Evolutionary conservation across 2,797 vertebrate genomes (phyloP).

Genomic region (Gadopsis marmoratus): DNA sequence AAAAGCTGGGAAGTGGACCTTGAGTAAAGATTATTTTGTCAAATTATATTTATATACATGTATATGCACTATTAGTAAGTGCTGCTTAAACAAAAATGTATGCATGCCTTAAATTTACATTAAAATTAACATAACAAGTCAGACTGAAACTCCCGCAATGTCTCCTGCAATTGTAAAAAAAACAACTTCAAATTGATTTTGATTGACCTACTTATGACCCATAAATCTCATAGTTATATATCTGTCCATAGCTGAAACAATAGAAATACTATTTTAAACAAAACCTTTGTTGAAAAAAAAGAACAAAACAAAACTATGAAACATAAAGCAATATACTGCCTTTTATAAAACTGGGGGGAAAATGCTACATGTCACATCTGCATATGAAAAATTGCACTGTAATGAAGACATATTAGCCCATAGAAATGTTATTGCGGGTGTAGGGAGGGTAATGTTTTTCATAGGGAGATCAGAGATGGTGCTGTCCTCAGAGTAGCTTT

Average conservation of each 20-base stretch:
- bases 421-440: slow-evolving; percentile 61
- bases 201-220: slow-evolving; percentile 47
- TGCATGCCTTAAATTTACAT: neutral
- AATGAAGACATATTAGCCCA: slow-evolving; percentile 77
- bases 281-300: neutral
- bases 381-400: slow-evolving; percentile 63
- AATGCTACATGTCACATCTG: slow-evolving; percentile 53
- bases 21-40: neutral
- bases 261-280: slow-evolving; percentile 9
- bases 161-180: slow-evolving; percentile 22
- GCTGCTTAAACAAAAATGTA: neutral
- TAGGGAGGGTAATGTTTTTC: slow-evolving; percentile 49
- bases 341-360: slow-evolving; percentile 41
- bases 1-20: neutral
- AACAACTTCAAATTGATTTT: slow-evolving; percentile 39
- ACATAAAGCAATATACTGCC: slow-evolving; percentile 29
- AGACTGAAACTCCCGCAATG: neutral
- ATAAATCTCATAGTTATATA: slow-evolving; percentile 26
- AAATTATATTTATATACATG: neutral
- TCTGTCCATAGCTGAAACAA: slow-evolving; percentile 29
- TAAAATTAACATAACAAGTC: neutral
- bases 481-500: slow-evolving; percentile 57
- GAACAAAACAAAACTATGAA: slow-evolving; percentile 9
- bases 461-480: slow-evolving; percentile 58
- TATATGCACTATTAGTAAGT: neutral